Percentiles rank a stretch among this genome's conserved stretches.
phyloP scores from a whole-genome alignment of 2,888 invertebrate species.

The Stenolophus ochropezus region DNA sequence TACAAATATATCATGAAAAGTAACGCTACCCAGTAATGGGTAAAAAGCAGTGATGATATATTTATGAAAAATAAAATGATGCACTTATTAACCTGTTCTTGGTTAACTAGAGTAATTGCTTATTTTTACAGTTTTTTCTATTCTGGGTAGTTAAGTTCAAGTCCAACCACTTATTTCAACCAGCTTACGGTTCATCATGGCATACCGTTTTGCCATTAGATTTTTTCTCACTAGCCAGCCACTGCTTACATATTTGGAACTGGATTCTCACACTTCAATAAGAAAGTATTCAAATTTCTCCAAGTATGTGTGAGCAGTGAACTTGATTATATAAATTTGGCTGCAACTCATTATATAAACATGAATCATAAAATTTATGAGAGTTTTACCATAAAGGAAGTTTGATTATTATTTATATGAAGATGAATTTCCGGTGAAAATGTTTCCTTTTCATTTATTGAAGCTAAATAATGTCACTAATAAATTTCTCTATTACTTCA shows the following conservation, averaged over 20 bases:
- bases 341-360: background rate
- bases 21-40: no score
- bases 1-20: no score
- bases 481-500: background rate
- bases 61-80: background rate
- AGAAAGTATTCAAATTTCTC: slow-evolving; percentile 27
- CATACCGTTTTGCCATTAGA: slow-evolving; percentile 29
- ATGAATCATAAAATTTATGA: background rate
- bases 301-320: slow-evolving; percentile 1
- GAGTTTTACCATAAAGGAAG: background rate
- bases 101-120: background rate
- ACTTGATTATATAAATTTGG: slow-evolving; percentile 29
- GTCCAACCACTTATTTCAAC: slow-evolving; percentile 27
- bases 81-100: background rate
- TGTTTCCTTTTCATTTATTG: slow-evolving; percentile 7
- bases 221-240: slow-evolving; percentile 10
- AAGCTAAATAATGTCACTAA: background rate
- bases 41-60: no score
- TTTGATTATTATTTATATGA: background rate
- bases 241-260: slow-evolving; percentile 8
- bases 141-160: background rate
- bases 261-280: slow-evolving; percentile 5
- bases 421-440: slow-evolving; percentile 31
- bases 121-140: background rate
- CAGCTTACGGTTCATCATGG: slow-evolving; percentile 13